Base-by-base conservation (phyloP, 64 coral and sea anemone genomes). In the Montipora foliosa region DNA sequence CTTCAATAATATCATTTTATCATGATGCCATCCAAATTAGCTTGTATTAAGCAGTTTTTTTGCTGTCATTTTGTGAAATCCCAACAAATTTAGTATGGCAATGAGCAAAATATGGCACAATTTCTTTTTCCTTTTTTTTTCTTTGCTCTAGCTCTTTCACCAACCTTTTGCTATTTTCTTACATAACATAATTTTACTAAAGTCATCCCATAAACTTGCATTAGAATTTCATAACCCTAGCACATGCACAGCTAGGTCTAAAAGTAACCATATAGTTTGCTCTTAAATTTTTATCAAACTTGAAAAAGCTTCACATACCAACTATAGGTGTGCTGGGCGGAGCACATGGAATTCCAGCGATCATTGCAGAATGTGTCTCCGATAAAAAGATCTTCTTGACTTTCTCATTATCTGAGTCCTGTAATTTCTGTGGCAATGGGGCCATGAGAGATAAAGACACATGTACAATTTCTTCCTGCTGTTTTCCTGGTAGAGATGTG, bases 361-460 rank as follows among this genome's bases (percentile, higher is more conserved):
- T 91, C 89, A 94, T 88, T 76, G 82, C 87, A 14, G 96, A 98
- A 51, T 98, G 96, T 50, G 91, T 80, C 45, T 91, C 86, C 64
- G 96, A 98, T 44, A 98, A 79, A 82, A 92, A 98, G 15, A 95
- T 73, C 44, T 95, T 98, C 74, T 95, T 98, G 47, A 77, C 48
- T 70, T 86, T 95, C 12, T 90, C 88, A 22, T 86, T 72, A 24
- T 70, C 46, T 70, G 82, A 51, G 72, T 78, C 61, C 71, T 50
- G 58, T 86, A 76, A 78, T 86, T 86, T 92, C 25, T 11, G 46
- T 47, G 47, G 64, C 5, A 79, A 52, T 79, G 88, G 20, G 9
- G 62, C 9, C 55, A 4, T 20, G 6, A 44, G 8, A 48, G 66
- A 53, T 20, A 44, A 21, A 71, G 76, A 82, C 46, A 51, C 57